Evolutionary conservation across 2,888 invertebrate genomes (phyloP).

Genomic region (Heliconius ismenius): DNA sequence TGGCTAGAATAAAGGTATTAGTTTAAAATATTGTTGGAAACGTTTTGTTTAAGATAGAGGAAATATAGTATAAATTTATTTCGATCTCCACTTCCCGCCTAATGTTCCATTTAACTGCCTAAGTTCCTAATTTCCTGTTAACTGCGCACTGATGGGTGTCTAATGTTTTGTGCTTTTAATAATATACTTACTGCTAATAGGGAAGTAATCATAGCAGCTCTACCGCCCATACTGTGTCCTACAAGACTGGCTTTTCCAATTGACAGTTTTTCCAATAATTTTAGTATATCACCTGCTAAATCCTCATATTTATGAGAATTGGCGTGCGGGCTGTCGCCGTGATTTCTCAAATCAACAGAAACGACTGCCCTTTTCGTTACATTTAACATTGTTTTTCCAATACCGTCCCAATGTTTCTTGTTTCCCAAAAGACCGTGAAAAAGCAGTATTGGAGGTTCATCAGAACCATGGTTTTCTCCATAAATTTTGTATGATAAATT

Average conservation of each 20-base stretch:
- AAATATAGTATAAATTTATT: not conserved
- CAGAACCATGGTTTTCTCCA: constrained; percentile 52
- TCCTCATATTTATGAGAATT: constrained; percentile 86
- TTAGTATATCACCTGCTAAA: constrained; percentile 87
- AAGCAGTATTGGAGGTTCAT: constrained; percentile 69
- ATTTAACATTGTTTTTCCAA: constrained; percentile 86
- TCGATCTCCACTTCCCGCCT: not conserved
- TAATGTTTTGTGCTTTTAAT: not conserved
- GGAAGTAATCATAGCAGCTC: constrained; percentile 90
- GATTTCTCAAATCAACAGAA: constrained; percentile 95
- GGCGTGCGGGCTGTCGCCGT: constrained; percentile 94
- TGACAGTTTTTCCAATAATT: constrained; percentile 82
- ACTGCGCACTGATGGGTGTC: not conserved
- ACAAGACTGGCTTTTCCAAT: constrained; percentile 85
- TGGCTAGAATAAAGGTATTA: constrained; percentile 65
- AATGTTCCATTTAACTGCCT: not conserved
- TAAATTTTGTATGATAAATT: constrained; percentile 65
- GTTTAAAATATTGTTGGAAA: not conserved
- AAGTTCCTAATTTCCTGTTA: too few species aligned
- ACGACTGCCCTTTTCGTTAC: constrained; percentile 88
- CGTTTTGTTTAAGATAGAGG: not conserved
- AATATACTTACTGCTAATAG: constrained; percentile 81
- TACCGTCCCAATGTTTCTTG: constrained; percentile 92
- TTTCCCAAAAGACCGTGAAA: constrained; percentile 94
- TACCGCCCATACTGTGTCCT: constrained; percentile 97